Base-by-base conservation (phyloP, 1,140 invertebrate genomes). In the Drosophila elegans region DNA sequence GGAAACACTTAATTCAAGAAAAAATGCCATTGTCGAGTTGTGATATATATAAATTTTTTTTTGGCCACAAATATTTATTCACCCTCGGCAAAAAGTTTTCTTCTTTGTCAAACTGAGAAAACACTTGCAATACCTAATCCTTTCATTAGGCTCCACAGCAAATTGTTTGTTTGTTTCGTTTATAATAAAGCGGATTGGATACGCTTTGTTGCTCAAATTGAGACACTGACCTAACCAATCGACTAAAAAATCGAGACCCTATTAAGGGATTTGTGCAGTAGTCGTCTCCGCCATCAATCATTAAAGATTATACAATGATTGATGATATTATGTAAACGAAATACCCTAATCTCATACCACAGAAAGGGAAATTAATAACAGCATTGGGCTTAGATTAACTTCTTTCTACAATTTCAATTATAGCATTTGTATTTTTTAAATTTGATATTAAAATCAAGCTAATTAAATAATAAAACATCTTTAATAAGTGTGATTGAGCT, bases 1-100 rank as follows among this genome's bases (percentile, higher is more conserved):
- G 34, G 16, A 6, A 63, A 67, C 63, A 63, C 63, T 63, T 67
- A 67, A 67, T 34, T 63, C 45, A 64, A 67, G 57, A 67, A 63
- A 63, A 10, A 25, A 13, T 5, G 41, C 41, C 41, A 45, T 63
- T 49, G n/a, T 49, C 21, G 11, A 12, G 0, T 2, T 13, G 34
- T 13, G 3, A 13, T 39, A 56, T 55, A 38, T 27, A 4, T 4
- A 25, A 11, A 46, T 0, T 10, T 36, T 10, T 10, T 36, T 25
- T 46, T 27, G 11, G 4, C 4, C 7, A 38, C 27, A 67, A 67
- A 63, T 63, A 67, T 49, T 63, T 41, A 27, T 64, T 63, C 32
- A 9, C 7, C 21, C 44, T 39, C 57, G 32, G 3, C 4, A 3
- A 21, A 41, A 36, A n/a, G n/a, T n/a, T 11, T 29, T 29, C 9